A percentile compares a stretch with the other conserved stretches of the same genome.
Evolutionary conservation across 2,797 vertebrate species (phyloP).

Genomic region (Aselliscus stoliczkanus): DNA sequence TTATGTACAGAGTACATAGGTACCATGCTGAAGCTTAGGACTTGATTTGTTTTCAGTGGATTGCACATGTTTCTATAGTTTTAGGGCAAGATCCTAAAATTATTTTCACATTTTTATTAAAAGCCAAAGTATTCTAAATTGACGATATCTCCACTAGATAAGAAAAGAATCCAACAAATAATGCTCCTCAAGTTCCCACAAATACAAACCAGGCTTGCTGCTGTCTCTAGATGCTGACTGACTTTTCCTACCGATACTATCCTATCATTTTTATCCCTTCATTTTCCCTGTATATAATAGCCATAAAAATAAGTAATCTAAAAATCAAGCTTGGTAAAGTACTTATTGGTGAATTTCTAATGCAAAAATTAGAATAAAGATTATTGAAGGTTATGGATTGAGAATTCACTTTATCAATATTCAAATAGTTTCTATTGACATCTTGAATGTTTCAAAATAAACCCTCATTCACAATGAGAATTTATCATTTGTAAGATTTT

Average conservation of each 20-base stretch:
- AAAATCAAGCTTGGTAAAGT: not conserved
- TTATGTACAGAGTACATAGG: not conserved
- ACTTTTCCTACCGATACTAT: not conserved
- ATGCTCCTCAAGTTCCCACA: not conserved
- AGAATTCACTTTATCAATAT: not conserved
- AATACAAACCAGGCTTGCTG: not conserved
- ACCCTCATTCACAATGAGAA: not conserved
- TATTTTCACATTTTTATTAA: not conserved
- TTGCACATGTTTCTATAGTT: not conserved
- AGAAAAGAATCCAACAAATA: not conserved
- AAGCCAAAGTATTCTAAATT: not conserved
- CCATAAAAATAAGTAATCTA: not conserved
- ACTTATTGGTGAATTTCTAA: not conserved
- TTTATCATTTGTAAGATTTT: conserved; percentile 7
- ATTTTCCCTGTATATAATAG: not conserved
- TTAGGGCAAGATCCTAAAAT: not conserved
- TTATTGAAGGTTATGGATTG: not conserved
- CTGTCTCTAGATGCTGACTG: not conserved
- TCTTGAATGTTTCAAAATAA: not conserved
- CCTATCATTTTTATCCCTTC: not conserved
- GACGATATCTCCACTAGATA: not conserved
- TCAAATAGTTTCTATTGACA: not conserved
- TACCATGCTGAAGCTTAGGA: not conserved
- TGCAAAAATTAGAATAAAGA: conserved; percentile 13
- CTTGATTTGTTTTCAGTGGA: not conserved